Conservation (phyloP, 2,113 vertebrate genomes). For the Alexandromys fortis region DNA sequence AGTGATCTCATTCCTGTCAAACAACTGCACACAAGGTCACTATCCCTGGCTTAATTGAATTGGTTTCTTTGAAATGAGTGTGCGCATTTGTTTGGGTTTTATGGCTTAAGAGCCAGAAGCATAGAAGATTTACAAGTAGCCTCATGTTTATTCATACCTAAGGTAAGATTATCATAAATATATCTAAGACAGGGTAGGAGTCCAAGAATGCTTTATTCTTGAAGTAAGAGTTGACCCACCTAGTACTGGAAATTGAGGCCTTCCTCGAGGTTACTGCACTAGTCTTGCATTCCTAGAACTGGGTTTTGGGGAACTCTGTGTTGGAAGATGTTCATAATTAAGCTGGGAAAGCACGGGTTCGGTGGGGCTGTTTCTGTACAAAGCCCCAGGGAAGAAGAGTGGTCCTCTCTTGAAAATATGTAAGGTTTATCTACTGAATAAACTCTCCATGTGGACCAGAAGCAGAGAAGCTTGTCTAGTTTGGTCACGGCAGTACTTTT, state of each 20-base stretch:
- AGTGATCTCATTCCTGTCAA: background rate
- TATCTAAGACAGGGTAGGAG: constrained; percentile 4
- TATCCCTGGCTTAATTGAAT: constrained; percentile 40
- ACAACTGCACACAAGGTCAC: background rate
- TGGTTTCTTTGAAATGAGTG: constrained; percentile 42
- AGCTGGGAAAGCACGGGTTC: background rate
- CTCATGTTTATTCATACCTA: constrained; percentile 63
- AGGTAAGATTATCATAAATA: constrained; percentile 50
- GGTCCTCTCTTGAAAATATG: background rate
- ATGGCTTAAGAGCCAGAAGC: constrained; percentile 30
- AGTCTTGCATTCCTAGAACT: background rate
- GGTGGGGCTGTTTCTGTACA: background rate
- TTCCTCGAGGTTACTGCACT: background rate
- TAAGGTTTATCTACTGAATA: background rate
- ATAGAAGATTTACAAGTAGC: constrained; percentile 27
- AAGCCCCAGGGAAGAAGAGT: background rate
- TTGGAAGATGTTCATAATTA: background rate
- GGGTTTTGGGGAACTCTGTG: background rate
- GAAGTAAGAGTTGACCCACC: background rate
- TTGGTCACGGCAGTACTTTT: background rate
- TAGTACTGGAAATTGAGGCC: background rate
- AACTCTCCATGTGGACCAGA: background rate
- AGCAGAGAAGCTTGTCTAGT: background rate
- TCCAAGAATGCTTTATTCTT: constrained; percentile 22
- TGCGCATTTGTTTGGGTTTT: constrained; percentile 47